Evolutionary conservation across 2,888 invertebrate genomes (phyloP).

Genomic region (Drosophila kokeensis): DNA sequence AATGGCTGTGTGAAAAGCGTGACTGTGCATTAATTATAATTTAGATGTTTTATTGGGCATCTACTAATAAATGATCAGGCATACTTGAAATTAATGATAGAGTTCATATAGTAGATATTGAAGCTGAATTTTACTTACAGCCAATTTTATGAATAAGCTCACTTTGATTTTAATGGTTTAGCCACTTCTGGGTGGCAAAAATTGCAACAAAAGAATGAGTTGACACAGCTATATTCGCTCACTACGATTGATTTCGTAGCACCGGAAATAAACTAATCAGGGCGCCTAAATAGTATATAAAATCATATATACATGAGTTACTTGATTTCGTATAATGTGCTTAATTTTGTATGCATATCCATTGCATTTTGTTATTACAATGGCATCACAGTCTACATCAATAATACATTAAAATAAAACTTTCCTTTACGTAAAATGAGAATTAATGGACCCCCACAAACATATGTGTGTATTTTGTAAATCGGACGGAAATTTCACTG

Average conservation of each 20-base stretch:
- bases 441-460: conserved; percentile 34
- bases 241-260: not conserved
- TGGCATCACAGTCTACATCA: not conserved
- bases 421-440: conserved; percentile 4
- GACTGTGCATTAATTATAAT: conserved; percentile 43
- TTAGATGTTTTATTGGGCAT: conserved; percentile 42
- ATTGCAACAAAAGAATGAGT: not conserved
- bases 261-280: not conserved
- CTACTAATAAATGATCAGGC: conserved; percentile 29
- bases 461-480: conserved; percentile 26
- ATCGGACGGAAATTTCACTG: conserved; percentile 61
- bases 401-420: not conserved
- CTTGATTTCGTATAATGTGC: not conserved
- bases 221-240: not conserved
- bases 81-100: conserved; percentile 28
- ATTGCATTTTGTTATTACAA: not conserved
- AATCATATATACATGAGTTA: not conserved
- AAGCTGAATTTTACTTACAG: conserved; percentile 9
- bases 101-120: not conserved
- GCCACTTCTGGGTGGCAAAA: not conserved
- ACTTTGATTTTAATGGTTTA: not conserved
- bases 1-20: conserved; percentile 55
- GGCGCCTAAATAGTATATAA: not conserved
- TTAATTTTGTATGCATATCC: not conserved
- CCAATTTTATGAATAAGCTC: not conserved